A percentile compares a stretch with the other conserved stretches of the same genome.
These are phyloP conservation scores for Drosophila subquinaria DNA, from an alignment of 2,888 invertebrate species.

Conservation along the genomic window DNA sequence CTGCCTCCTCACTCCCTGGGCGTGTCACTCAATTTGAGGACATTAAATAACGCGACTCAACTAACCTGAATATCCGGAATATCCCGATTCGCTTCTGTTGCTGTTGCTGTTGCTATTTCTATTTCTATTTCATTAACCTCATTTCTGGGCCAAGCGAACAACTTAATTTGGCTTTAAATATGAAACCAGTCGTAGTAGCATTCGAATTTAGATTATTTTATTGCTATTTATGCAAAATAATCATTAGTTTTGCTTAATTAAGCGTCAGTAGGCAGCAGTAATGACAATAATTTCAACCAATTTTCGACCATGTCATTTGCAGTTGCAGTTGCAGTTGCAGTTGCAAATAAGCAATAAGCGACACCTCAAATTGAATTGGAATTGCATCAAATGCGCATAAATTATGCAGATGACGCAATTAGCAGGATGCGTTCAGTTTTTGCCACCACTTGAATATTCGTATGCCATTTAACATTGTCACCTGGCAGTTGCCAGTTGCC, in stretches of 20 bases:
- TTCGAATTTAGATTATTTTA: slow-evolving; percentile 44
- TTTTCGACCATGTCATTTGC: slow-evolving; percentile 37
- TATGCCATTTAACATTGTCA: slow-evolving; percentile 52
- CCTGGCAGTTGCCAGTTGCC: slow-evolving; percentile 38
- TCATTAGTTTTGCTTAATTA: slow-evolving; percentile 69
- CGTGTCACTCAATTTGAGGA: slow-evolving; percentile 46
- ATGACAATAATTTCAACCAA: slow-evolving; percentile 55
- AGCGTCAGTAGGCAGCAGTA: slow-evolving; percentile 34
- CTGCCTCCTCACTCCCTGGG: slow-evolving; percentile 33
- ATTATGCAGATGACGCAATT: slow-evolving; percentile 81
- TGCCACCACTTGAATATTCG: slow-evolving; percentile 13
- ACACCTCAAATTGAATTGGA: slow-evolving; percentile 72
- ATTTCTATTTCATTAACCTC: slow-evolving; percentile 33
- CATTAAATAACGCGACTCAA: slow-evolving; percentile 44
- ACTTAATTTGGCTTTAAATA: slow-evolving; percentile 28
- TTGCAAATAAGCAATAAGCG: slow-evolving; percentile 25
- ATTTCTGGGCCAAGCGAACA: slow-evolving; percentile 17
- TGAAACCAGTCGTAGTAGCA: neutral
- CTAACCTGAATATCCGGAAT: slow-evolving; percentile 7
- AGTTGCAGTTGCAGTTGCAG: neutral
- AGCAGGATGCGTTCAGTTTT: slow-evolving; percentile 52
- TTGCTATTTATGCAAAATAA: slow-evolving; percentile 63
- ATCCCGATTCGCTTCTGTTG: slow-evolving; percentile 1
- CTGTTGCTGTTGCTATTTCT: neutral
- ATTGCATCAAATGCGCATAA: slow-evolving; percentile 67